Base-by-base conservation (phyloP, 2,113 vertebrate species). In the Ctenomys sociabilis region DNA sequence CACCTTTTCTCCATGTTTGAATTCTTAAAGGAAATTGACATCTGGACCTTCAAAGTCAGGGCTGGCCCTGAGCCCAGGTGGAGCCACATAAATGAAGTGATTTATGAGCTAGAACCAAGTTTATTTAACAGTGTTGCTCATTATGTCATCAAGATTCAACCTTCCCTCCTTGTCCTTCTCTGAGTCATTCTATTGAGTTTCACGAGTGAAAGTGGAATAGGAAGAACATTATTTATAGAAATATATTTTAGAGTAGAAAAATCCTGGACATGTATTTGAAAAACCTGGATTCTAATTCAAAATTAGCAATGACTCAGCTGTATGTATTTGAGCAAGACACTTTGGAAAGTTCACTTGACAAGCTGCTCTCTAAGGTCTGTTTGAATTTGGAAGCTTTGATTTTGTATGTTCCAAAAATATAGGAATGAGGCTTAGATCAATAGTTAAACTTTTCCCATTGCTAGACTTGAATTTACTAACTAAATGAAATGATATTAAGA, bases 1-100 rank as follows among this genome's bases (percentile, higher is more conserved):
- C 13, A 73, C 83, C 59, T 90, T 30, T 70, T 73, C 3, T 90
- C 11, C 7, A 45, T 12, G 16, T 52, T 80, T 2, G 78, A 28
- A 30, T 95, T 11, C 61, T 93, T 95, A 77, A 9, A 61, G 0
- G 45, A 92, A 93, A 92, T n/a, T 73, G 54, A 88, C 85, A 64
- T 54, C 3, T 73, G 35, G 10, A 95, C 26, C 1, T 95, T 22
- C 70, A 88, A 77, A 94, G 35, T 93, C 73, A 95, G 68, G 63
- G 6, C 61, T 97, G 88, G 66, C 61, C 73, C 35, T 96, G 61
- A 84, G 92, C 83, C 73, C n/a, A 89, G 77, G 52, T 72, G 43
- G 52, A 54, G 28, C 72, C 87, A 52, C 4, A 61, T 94, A 93
- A 96, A 94, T 52, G 68, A 93, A 95, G 68, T 85, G 63, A 97